These are phyloP conservation scores for Halisarca cf. caerulea DNA, from an alignment of 37 sponge, comb jelly and placozoan genomes.

Conservation along the genomic window DNA sequence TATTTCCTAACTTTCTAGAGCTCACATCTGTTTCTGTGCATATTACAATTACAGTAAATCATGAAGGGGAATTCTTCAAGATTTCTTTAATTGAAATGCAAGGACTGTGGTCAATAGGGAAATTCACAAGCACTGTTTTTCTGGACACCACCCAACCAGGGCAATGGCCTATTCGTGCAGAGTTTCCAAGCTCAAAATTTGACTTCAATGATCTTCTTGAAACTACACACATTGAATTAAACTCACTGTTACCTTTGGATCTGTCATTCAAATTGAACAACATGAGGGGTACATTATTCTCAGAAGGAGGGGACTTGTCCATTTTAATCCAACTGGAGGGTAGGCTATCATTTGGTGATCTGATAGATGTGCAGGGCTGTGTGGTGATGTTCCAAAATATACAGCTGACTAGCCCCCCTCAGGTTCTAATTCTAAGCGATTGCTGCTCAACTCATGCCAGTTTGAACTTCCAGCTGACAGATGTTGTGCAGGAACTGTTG, in stretches of 20 bases:
- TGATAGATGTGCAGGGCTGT: neutral
- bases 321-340: neutral
- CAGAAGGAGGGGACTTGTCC: neutral
- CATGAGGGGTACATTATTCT: neutral
- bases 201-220: neutral
- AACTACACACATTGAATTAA: neutral
- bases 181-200: too few relatives aligned
- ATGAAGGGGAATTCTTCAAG: too few relatives aligned
- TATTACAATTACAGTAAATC: too few relatives aligned
- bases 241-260: neutral
- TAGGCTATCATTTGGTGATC: neutral
- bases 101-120: too few relatives aligned
- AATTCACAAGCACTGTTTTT: too few relatives aligned
- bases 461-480: neutral
- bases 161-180: too few relatives aligned
- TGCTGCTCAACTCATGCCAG: neutral
- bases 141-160: too few relatives aligned
- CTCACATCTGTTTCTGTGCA: too few relatives aligned
- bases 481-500: neutral
- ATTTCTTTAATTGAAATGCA: too few relatives aligned
- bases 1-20: too few relatives aligned
- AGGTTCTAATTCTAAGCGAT: neutral
- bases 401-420: neutral
- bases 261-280: neutral
- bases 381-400: neutral